Percentiles rank a stretch among this genome's conserved stretches.
These are phyloP conservation scores for Lates calcarifer DNA, from an alignment of 2,113 vertebrate genomes.

Conservation along the genomic window DNA sequence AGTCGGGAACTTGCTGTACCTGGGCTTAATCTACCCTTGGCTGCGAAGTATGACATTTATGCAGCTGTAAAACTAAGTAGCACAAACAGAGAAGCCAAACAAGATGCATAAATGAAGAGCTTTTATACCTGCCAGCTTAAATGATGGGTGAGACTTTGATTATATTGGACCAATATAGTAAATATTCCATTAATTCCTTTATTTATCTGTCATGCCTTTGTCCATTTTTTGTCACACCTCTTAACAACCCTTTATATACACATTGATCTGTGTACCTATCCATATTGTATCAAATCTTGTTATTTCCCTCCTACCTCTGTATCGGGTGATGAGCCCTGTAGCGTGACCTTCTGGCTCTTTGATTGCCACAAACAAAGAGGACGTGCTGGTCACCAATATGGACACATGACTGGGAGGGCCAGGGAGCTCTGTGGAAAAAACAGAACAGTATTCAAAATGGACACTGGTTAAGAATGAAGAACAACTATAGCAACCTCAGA, in stretches of 20 bases:
- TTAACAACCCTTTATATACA: neutral
- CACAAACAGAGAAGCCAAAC: slow-evolving; percentile 9
- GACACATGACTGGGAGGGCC: slow-evolving; percentile 75
- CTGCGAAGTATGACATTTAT: slow-evolving; percentile 42
- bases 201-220: slow-evolving; percentile 10
- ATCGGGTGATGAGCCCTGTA: slow-evolving; percentile 78
- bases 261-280: neutral
- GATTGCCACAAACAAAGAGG: slow-evolving; percentile 78
- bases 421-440: slow-evolving; percentile 72
- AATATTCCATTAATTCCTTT: slow-evolving; percentile 2
- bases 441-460: slow-evolving; percentile 14
- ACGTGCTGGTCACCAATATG: slow-evolving; percentile 79
- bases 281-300: neutral
- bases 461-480: neutral
- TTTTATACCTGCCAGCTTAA: neutral
- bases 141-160: neutral
- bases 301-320: slow-evolving; percentile 74
- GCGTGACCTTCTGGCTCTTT: slow-evolving; percentile 67
- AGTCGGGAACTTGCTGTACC: slow-evolving; percentile 41
- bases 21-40: slow-evolving; percentile 48
- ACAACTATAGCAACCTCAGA: neutral
- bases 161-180: neutral
- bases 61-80: slow-evolving; percentile 17
- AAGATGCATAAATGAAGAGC: slow-evolving; percentile 4
- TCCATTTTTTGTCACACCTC: neutral